Conservation (phyloP, 1,140 invertebrate genomes). For the Streblospio benedicti region DNA sequence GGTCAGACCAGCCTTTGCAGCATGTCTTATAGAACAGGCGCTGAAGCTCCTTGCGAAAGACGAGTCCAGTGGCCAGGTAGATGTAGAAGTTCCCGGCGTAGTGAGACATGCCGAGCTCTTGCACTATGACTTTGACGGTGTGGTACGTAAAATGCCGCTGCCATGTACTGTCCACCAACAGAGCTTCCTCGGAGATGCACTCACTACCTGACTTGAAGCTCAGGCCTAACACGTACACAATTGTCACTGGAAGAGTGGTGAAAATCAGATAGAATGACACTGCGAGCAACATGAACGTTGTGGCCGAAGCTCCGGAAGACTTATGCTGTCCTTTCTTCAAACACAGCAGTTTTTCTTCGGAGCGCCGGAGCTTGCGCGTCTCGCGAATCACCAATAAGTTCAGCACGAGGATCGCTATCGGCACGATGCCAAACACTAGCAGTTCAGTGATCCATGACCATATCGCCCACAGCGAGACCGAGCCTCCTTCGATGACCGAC, state of each 20-base stretch:
- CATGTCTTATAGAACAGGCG: conserved; percentile 26
- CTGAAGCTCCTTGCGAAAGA: conserved; percentile 33
- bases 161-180: conserved; percentile 29
- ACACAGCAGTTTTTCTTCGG: conserved; percentile 21
- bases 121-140: conserved; percentile 30
- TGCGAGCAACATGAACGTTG: conserved; percentile 37
- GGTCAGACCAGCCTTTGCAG: no score
- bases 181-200: conserved; percentile 11
- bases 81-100: conserved; percentile 45
- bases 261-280: conserved; percentile 44
- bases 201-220: conserved; percentile 22
- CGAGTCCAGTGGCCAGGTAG: conserved; percentile 38
- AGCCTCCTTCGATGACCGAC: conserved; percentile 16
- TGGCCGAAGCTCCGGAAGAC: conserved; percentile 22
- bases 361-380: conserved; percentile 27
- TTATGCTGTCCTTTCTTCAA: conserved; percentile 1
- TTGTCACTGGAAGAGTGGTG: conserved; percentile 38
- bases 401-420: conserved; percentile 34
- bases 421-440: conserved; percentile 33
- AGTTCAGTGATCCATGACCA: conserved; percentile 42
- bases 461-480: conserved; percentile 24
- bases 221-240: conserved; percentile 33
- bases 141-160: conserved; percentile 31
- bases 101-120: conserved; percentile 41
- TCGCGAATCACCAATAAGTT: conserved; percentile 41